Conservation (phyloP, 2,113 vertebrate species). For the Emydura subglobosa region DNA sequence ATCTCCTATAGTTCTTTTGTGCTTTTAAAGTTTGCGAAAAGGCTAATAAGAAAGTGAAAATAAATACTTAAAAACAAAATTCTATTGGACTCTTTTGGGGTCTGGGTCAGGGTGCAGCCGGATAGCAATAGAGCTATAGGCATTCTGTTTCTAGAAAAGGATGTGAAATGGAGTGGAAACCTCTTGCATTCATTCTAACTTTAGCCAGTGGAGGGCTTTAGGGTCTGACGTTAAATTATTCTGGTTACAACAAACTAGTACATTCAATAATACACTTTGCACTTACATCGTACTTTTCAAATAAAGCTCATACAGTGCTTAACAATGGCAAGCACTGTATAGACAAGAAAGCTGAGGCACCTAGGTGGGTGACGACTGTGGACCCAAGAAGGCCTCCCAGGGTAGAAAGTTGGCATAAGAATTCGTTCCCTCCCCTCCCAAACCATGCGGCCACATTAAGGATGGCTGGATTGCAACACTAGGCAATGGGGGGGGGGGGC, state of each 20-base stretch:
- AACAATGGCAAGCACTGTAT: not conserved
- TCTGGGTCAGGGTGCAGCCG: not conserved
- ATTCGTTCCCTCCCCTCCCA: not conserved
- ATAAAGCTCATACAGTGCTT: not conserved
- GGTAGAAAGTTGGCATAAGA: not conserved
- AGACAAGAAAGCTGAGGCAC: not conserved
- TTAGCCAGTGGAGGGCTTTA: not conserved
- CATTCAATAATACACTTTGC: not conserved
- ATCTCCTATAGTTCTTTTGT: not conserved
- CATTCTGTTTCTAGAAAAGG: not conserved
- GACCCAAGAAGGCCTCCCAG: not conserved
- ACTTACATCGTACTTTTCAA: not conserved
- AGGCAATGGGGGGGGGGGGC: not conserved
- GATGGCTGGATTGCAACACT: not conserved
- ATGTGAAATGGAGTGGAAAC: not conserved
- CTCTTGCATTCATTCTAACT: not conserved
- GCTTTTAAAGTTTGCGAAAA: conserved; percentile 6
- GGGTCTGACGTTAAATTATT: not conserved
- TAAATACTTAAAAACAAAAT: not conserved
- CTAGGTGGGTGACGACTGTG: not conserved
- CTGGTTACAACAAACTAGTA: not conserved
- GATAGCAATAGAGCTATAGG: not conserved
- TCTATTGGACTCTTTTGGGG: not conserved
- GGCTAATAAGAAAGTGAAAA: not conserved
- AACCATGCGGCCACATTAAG: not conserved